Evolutionary conservation across 2,797 vertebrate genomes (phyloP), one percentile per base, ranked within the genome.

Genomic region (Octomys mimax): DNA sequence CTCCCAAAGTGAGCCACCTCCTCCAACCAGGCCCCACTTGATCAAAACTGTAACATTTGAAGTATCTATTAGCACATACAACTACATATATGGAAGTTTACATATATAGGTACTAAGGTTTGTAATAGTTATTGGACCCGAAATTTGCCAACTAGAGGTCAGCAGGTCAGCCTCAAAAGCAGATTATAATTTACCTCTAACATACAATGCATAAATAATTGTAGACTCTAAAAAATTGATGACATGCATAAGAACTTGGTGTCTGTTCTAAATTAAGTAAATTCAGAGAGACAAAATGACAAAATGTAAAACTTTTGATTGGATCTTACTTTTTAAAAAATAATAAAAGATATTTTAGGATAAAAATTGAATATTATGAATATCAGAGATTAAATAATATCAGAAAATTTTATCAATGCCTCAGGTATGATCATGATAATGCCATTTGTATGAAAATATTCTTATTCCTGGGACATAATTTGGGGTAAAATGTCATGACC

Each of bases 161-260:
- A 12, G 31, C 59, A 84, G 36, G 28, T 87, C 73, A 12, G 31
- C 59, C 66, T 94, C 66, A 71, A 92, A 87, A 8, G 70, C 28
- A 96, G 19, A 78, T 90, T 54, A 87, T 87, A 89, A 91, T 83
- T 83, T 86, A 85, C 92, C 22, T 91, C 10, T 82, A 80, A 83
- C 80, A 12, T 73, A 70, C 22, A 79, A 96, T 12, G 16, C 36
- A 33, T 52, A 90, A 87, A 57, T 87, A 90, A 90, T 89, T 64
- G 92, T 31, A 92, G 87, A 77, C 28, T 73, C 88, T 31, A 84
- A 31, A 21, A 87, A 94, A 42, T 13, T 57, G 49, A 71, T 62
- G 39, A 59, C 62, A 66, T 82, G 6, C 6, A 24, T 19, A 22
- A 26, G 14, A 86, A 68, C 6, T 59, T 79, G 31, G 18, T 11